These are phyloP conservation scores for Apteryx owenii DNA, from an alignment of 2,113 vertebrate species.

Conservation along the genomic window DNA sequence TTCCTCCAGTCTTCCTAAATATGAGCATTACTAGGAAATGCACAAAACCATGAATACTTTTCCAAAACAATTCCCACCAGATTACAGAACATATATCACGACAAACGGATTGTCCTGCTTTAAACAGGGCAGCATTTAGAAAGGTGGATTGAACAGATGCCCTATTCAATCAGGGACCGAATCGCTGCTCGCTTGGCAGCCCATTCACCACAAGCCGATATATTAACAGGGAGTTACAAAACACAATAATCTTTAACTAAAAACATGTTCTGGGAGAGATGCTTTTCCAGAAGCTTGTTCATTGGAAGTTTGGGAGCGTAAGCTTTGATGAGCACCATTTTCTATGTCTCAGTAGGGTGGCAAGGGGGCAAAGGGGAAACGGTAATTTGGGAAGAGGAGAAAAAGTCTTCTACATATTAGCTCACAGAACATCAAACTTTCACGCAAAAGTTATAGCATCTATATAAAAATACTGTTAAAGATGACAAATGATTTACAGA, in stretches of 20 bases:
- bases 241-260: not conserved
- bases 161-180: not conserved
- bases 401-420: not conserved
- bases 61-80: not conserved
- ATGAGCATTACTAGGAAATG: not conserved
- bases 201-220: not conserved
- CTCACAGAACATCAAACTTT: not conserved
- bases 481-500: not conserved
- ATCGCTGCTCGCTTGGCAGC: not conserved
- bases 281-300: not conserved
- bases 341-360: not conserved
- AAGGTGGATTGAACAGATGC: not conserved
- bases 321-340: not conserved
- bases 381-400: not conserved
- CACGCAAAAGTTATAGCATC: not conserved
- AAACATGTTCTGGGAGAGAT: not conserved
- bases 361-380: not conserved
- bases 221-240: not conserved
- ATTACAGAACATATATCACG: not conserved
- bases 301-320: not conserved
- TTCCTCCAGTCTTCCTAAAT: not conserved
- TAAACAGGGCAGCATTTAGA: not conserved
- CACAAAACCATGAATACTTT: not conserved
- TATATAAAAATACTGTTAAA: not conserved
- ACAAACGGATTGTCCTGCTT: not conserved